Percentiles rank a stretch among this genome's conserved stretches.
Evolutionary conservation across 2,888 invertebrate species (phyloP).

Genomic region (Quadroppia sp.): DNA sequence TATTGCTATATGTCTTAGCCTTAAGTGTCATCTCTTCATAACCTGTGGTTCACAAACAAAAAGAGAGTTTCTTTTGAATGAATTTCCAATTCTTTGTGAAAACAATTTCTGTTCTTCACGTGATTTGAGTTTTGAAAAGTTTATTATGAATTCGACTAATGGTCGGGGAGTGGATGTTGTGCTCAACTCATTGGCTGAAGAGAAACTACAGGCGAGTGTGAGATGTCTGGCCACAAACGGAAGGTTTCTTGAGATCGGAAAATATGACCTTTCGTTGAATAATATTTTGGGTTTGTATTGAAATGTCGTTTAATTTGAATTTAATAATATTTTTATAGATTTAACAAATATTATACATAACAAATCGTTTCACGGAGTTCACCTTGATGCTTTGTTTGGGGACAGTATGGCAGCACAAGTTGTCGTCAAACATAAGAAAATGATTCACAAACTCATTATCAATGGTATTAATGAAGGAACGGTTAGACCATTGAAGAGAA

Average conservation of each 20-base stretch:
- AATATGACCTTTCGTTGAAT: constrained; percentile 58
- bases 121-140: constrained; percentile 55
- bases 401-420: too few relatives aligned
- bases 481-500: neutral
- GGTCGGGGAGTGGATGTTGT: constrained; percentile 58
- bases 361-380: too few relatives aligned
- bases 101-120: constrained; percentile 55
- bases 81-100: constrained; percentile 55
- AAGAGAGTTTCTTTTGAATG: constrained; percentile 53
- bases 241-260: constrained; percentile 59
- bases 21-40: constrained; percentile 55
- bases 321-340: too few relatives aligned
- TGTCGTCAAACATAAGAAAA: too few relatives aligned
- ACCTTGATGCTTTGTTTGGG: too few relatives aligned
- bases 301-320: too few relatives aligned
- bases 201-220: constrained; percentile 58
- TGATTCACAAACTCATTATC: too few relatives aligned
- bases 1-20: constrained; percentile 56
- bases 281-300: constrained; percentile 54
- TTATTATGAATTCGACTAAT: constrained; percentile 54
- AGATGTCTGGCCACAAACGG: constrained; percentile 57
- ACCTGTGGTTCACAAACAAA: constrained; percentile 53
- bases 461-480: neutral
- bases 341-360: too few relatives aligned
- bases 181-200: constrained; percentile 58